Conservation (phyloP, 1,140 invertebrate species). For the Drosophila pachea region DNA sequence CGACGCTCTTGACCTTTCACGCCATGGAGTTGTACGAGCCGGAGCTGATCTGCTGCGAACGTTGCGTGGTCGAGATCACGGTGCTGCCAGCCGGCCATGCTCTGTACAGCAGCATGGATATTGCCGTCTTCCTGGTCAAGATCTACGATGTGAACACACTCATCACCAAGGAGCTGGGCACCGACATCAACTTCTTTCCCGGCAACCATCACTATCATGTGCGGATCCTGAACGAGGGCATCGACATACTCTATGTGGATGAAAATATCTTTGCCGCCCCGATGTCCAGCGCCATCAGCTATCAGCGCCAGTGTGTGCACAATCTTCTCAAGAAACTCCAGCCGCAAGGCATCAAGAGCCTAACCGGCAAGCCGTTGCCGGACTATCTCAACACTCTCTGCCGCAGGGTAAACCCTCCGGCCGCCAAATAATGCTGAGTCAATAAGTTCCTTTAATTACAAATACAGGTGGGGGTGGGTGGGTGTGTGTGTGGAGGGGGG, state of each 20-base stretch:
- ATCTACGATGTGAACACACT: no score
- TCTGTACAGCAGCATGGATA: no score
- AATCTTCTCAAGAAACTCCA: slow-evolving; percentile 53
- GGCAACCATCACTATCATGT: slow-evolving; percentile 56
- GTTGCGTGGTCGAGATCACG: no score
- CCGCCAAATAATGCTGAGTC: slow-evolving; percentile 19
- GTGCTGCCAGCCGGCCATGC: no score
- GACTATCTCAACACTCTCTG: slow-evolving; percentile 36
- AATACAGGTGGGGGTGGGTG: no score
- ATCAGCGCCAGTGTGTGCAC: slow-evolving; percentile 52
- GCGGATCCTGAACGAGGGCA: slow-evolving; percentile 53
- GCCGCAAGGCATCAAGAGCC: slow-evolving; percentile 39
- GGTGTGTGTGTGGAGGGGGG: no score
- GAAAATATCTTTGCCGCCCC: slow-evolving; percentile 35
- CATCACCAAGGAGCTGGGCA: no score
- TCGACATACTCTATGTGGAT: slow-evolving; percentile 58
- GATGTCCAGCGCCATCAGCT: background rate
- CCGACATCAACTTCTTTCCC: slow-evolving; percentile 55
- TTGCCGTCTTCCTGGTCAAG: no score
- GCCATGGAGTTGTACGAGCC: no score
- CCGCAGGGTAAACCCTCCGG: slow-evolving; percentile 19
- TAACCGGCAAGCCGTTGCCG: slow-evolving; percentile 46
- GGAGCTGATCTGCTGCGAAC: no score
- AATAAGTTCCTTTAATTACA: no score
- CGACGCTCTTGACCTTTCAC: no score